Evolutionary conservation across 1,140 invertebrate species (phyloP).

Genomic region (Amyelois transitella): DNA sequence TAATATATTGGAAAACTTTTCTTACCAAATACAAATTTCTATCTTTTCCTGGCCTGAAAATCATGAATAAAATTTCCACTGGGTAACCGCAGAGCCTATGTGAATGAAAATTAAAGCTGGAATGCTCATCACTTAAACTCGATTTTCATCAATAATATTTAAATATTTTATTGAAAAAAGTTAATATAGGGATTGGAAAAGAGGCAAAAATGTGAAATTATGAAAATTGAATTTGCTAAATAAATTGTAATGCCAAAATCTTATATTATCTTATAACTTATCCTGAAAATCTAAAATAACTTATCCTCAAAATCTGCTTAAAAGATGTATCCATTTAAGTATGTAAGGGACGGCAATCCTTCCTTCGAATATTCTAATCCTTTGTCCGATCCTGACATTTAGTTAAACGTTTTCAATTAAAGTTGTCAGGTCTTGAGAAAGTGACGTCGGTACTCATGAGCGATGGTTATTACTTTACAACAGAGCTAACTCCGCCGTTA

Average conservation of each 20-base stretch:
- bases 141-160: too few species aligned
- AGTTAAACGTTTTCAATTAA: not conserved
- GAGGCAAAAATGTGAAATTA: too few species aligned
- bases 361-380: not conserved
- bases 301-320: not conserved
- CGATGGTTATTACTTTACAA: not conserved
- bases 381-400: not conserved
- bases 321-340: not conserved
- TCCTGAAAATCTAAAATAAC: not conserved
- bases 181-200: too few species aligned
- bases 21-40: slow-evolving; percentile 6
- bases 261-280: too few species aligned
- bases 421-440: not conserved
- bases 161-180: too few species aligned
- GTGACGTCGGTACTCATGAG: not conserved
- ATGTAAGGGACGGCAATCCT: not conserved
- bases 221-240: too few species aligned
- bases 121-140: too few species aligned
- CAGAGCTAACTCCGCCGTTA: not conserved
- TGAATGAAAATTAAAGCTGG: too few species aligned
- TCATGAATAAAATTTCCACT: not conserved
- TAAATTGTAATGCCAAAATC: too few species aligned
- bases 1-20: slow-evolving; percentile 41
- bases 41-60: not conserved
- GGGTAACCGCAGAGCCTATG: not conserved